phyloP scores from a whole-genome alignment of 2,113 vertebrate species.

The Cebidichthys violaceus region DNA sequence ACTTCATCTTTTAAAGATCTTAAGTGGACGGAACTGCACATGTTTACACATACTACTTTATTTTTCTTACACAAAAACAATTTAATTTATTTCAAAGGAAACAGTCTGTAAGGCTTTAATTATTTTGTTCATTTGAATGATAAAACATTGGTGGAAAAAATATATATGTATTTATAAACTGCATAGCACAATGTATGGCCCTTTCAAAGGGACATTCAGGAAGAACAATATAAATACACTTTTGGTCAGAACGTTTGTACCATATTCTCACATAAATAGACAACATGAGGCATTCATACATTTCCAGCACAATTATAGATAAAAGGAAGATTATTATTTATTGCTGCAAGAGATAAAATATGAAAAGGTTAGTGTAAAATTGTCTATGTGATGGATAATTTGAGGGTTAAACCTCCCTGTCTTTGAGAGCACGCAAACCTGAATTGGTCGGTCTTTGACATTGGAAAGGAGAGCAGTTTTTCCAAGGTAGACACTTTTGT shows the following conservation, averaged over 20 bases:
- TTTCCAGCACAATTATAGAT: conserved; percentile 62
- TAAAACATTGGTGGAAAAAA: conserved; percentile 43
- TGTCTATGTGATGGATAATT: neutral
- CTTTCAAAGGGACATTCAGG: conserved; percentile 62
- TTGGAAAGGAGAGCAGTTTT: neutral
- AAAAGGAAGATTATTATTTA: conserved; percentile 22
- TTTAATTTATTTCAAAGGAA: conserved; percentile 15
- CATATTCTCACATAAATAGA: conserved; percentile 72
- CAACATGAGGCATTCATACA: conserved; percentile 54
- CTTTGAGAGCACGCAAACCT: conserved; percentile 21
- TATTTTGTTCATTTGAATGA: conserved; percentile 45
- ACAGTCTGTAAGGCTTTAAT: conserved; percentile 47
- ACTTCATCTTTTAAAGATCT: neutral
- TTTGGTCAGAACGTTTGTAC: conserved; percentile 58
- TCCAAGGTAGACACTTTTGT: conserved; percentile 15
- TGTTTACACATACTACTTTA: conserved; percentile 31
- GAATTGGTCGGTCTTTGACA: neutral
- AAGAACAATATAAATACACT: conserved; percentile 71
- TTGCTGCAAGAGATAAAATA: conserved; percentile 38
- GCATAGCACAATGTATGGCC: conserved; percentile 60
- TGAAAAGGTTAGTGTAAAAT: conserved; percentile 2
- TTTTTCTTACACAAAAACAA: conserved; percentile 40
- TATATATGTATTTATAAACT: conserved; percentile 46
- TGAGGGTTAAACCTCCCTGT: neutral
- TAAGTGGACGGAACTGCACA: neutral